These are phyloP conservation scores for Taxidea taxus DNA, from an alignment of 2,113 vertebrate genomes.

Conservation along the genomic window DNA sequence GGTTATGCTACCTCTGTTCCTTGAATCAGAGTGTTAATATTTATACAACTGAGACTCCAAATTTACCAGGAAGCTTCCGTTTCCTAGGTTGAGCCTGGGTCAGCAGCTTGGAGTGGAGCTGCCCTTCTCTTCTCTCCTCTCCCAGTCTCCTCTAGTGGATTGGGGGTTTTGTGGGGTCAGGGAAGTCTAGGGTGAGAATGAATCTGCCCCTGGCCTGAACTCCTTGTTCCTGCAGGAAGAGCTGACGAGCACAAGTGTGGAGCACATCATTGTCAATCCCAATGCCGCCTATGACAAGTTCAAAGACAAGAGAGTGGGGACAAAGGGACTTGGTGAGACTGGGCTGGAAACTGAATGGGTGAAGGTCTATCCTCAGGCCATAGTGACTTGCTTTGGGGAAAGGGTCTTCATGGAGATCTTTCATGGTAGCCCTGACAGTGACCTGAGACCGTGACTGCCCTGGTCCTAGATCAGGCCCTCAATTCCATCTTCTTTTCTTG, in stretches of 20 bases:
- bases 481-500: conserved; percentile 23
- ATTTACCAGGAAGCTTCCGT: conserved; percentile 56
- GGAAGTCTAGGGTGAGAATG: background rate
- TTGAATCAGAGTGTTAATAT: conserved; percentile 62
- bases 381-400: background rate
- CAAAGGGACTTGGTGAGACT: conserved; percentile 92
- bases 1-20: conserved; percentile 31
- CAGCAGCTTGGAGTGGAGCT: background rate
- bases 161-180: background rate
- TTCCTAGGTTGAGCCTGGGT: conserved; percentile 49
- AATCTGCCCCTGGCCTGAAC: background rate
- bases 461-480: background rate
- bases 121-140: background rate
- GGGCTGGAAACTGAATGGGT: background rate
- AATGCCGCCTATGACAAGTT: conserved; percentile 99
- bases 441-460: background rate
- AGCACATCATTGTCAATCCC: conserved; percentile 97
- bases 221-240: conserved; percentile 88
- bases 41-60: conserved; percentile 55
- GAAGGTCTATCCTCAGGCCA: background rate
- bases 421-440: background rate
- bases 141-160: background rate
- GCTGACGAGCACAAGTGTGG: conserved; percentile 96
- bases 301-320: conserved; percentile 94
- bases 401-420: background rate